Base-by-base conservation (phyloP, 2,888 invertebrate species). In the Callyntrura sp. region DNA sequence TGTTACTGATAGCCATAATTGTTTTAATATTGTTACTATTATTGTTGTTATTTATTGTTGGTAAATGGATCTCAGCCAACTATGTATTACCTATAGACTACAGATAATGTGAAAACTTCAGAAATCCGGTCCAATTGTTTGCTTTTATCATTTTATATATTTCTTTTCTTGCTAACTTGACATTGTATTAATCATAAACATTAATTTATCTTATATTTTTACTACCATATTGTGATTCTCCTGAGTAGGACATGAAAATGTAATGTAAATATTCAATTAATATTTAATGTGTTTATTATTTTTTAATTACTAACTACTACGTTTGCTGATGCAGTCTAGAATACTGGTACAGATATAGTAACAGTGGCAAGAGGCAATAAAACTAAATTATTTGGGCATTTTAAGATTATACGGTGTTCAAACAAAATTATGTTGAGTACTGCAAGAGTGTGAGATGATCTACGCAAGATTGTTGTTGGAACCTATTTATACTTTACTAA, bases 211-310 rank as follows among this genome's bases (percentile, higher is more conserved):
- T n/a, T n/a, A n/a, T n/a, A n/a, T n/a, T n/a, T 68, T 68, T 35
- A 68, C 17, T 68, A 25, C 68, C 68, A 68, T 12, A 35, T 35
- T 68, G 68, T 68, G 35, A 68, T 68, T 35, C 62, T 62, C 25
- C 25, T 11, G 25, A 62, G 3, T 62, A 25, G n/a, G 3, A 14
- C n/a, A 12, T 55, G 12, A 20, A 20, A 60, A 6, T 60, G 9
- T 60, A 60, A 11, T 60, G 60, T 60, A 60, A 60, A 20, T 60
- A 60, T 23, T 55, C 5, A 3, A 3, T 12, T 6, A 55, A 8
- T 11, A 55, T n/a, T n/a, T n/a, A n/a, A n/a, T n/a, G n/a, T n/a
- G 55, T 3, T n/a, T 55, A 55, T 55, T 6, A 55, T n/a, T n/a
- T n/a, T n/a, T n/a, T n/a, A n/a, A n/a, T n/a, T n/a, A n/a, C n/a